phyloP scores from a whole-genome alignment of 2,888 invertebrate species.

The Parnassius mnemosyne region DNA sequence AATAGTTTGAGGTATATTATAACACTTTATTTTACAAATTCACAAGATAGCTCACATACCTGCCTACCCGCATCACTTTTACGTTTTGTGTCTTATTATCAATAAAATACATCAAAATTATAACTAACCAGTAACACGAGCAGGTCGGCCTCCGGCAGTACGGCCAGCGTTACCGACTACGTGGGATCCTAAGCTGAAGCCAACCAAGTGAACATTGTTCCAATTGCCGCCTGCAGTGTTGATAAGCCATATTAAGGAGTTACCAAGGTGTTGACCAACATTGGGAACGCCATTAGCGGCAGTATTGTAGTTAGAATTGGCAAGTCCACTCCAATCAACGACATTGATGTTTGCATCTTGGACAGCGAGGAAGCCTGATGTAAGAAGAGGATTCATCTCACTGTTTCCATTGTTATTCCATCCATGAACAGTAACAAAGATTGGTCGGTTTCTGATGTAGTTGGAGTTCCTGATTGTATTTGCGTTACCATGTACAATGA shows the following conservation, averaged over 20 bases:
- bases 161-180: slow-evolving; percentile 61
- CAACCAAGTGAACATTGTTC: slow-evolving; percentile 61
- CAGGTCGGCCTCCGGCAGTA: slow-evolving; percentile 39
- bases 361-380: slow-evolving; percentile 43
- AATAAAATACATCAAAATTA: no score
- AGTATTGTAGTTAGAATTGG: slow-evolving; percentile 42
- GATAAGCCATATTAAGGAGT: slow-evolving; percentile 57
- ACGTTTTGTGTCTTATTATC: no score
- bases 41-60: no score
- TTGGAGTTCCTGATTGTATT: slow-evolving; percentile 44
- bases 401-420: slow-evolving; percentile 47
- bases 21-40: no score
- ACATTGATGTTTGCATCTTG: slow-evolving; percentile 53
- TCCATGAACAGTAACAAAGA: slow-evolving; percentile 49
- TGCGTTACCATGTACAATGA: slow-evolving; percentile 41
- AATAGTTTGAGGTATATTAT: no score
- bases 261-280: slow-evolving; percentile 53
- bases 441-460: slow-evolving; percentile 39
- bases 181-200: slow-evolving; percentile 69
- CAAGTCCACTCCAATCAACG: slow-evolving; percentile 54
- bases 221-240: slow-evolving; percentile 55
- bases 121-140: slow-evolving; percentile 55
- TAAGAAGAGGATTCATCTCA: slow-evolving; percentile 39
- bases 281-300: slow-evolving; percentile 47
- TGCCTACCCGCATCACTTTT: no score